Evolutionary conservation across 2,888 invertebrate genomes (phyloP).

Genomic region (Invenusta paracnida): DNA sequence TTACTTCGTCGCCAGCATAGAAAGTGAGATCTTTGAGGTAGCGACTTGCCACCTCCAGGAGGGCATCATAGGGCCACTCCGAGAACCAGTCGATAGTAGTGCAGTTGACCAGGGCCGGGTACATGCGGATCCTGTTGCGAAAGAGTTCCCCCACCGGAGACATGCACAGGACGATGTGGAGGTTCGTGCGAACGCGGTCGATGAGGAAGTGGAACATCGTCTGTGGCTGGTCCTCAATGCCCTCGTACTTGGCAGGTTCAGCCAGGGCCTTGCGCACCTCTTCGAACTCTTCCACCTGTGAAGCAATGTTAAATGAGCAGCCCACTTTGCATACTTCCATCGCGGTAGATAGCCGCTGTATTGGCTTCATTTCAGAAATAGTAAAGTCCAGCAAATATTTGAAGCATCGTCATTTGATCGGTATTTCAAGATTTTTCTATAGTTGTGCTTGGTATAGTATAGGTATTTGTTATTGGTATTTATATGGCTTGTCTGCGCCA

Average conservation of each 20-base stretch:
- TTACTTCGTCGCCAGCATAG: conserved; percentile 64
- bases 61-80: conserved; percentile 80
- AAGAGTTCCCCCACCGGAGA: conserved; percentile 76
- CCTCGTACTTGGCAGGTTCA: conserved; percentile 57
- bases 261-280: conserved; percentile 63
- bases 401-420: too few species aligned
- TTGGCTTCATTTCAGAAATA: too few species aligned
- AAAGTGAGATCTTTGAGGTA: conserved; percentile 69
- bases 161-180: conserved; percentile 79
- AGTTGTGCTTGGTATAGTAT: too few species aligned
- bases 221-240: conserved; percentile 55
- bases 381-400: too few species aligned
- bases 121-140: conserved; percentile 76
- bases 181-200: conserved; percentile 70
- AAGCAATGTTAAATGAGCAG: too few species aligned
- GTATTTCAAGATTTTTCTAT: too few species aligned
- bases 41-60: conserved; percentile 80
- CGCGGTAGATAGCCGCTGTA: too few species aligned
- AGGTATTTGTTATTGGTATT: too few species aligned
- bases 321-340: too few species aligned
- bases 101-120: conserved; percentile 79
- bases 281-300: conserved; percentile 76
- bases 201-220: conserved; percentile 71
- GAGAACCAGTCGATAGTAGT: conserved; percentile 85
- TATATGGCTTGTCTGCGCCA: too few species aligned